These are phyloP conservation scores for Falco rusticolus DNA, from an alignment of 2,797 vertebrate genomes.

Conservation along the genomic window DNA sequence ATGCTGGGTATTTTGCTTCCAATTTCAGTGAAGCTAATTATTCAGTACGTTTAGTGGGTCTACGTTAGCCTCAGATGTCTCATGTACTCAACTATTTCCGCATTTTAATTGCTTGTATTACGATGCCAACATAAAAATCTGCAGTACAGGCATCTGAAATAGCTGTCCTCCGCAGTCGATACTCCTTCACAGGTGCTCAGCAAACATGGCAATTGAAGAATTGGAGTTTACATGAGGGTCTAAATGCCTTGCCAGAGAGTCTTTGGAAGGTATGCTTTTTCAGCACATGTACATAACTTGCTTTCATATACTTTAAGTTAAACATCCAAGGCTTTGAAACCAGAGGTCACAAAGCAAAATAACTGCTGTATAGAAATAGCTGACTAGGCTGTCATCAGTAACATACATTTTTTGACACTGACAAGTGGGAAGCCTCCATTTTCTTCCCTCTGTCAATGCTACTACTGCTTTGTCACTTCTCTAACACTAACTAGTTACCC, in stretches of 20 bases:
- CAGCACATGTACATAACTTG: neutral
- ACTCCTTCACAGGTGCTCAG: neutral
- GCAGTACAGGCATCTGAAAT: neutral
- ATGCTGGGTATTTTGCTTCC: neutral
- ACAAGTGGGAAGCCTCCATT: neutral
- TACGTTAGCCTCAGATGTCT: neutral
- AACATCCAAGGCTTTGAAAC: neutral
- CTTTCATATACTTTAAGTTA: neutral
- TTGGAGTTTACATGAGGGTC: neutral
- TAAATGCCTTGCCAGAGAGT: neutral
- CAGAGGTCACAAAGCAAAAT: neutral
- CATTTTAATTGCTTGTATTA: neutral
- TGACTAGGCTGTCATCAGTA: neutral
- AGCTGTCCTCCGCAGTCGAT: accelerated
- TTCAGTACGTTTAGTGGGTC: neutral
- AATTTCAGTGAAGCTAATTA: neutral
- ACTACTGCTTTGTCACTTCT: neutral
- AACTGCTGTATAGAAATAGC: neutral
- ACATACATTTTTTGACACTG: neutral
- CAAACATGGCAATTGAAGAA: neutral
- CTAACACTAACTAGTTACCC: neutral
- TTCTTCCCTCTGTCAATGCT: neutral
- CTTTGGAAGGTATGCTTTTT: neutral
- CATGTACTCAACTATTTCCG: neutral
- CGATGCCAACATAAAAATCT: neutral